These are phyloP conservation scores for Halictus rubicundus DNA, from an alignment of 1,140 invertebrate genomes.

Conservation along the genomic window DNA sequence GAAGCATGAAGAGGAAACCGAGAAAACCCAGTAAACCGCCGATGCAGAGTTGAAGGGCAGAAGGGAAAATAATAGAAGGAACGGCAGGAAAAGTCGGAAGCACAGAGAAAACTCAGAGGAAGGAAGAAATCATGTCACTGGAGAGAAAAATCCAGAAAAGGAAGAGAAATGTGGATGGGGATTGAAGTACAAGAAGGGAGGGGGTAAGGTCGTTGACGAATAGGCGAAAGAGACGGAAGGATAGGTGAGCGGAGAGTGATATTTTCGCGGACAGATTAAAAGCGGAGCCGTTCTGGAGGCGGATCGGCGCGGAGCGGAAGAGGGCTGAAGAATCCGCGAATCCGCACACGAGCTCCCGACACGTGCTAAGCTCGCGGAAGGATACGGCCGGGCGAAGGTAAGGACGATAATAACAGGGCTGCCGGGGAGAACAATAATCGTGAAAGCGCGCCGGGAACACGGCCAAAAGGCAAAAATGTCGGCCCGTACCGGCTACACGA, in stretches of 20 bases:
- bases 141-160: too few relatives aligned
- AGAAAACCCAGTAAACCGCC: too few relatives aligned
- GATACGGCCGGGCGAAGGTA: constrained; percentile 44
- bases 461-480: constrained; percentile 66
- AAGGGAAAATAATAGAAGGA: too few relatives aligned
- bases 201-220: constrained; percentile 29
- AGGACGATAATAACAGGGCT: constrained; percentile 57
- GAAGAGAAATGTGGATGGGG: not conserved
- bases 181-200: too few relatives aligned
- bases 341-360: not conserved
- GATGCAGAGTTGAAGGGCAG: too few relatives aligned
- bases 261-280: constrained; percentile 55
- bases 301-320: not conserved
- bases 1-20: too few relatives aligned
- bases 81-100: too few relatives aligned
- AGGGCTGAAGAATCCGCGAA: too few relatives aligned
- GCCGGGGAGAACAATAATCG: constrained; percentile 57
- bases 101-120: too few relatives aligned
- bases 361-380: constrained; percentile 30
- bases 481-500: constrained; percentile 31
- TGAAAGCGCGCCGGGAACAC: constrained; percentile 63
- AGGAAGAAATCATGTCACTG: too few relatives aligned
- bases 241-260: constrained; percentile 24
- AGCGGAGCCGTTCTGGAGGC: constrained; percentile 17
- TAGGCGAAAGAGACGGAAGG: not conserved